Conservation (phyloP, 2,888 invertebrate species). For the Temnothorax rugatulus region DNA sequence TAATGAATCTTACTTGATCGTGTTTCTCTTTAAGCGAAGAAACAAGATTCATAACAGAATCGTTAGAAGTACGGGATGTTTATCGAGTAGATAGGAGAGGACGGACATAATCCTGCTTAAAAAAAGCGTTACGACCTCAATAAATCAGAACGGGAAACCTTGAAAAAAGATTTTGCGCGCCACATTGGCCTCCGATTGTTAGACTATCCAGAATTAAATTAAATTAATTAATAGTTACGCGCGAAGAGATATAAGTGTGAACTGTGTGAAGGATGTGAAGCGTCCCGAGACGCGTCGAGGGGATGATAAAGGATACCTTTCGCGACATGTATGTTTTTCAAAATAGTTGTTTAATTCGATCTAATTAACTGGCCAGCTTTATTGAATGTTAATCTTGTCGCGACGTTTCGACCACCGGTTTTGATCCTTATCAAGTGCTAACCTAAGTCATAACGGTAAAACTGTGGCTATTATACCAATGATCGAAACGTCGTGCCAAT, state of each 20-base stretch:
- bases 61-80: background rate
- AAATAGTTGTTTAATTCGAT: too few relatives aligned
- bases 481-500: too few relatives aligned
- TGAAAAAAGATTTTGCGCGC: background rate
- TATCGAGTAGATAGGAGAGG: background rate
- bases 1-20: slow-evolving; percentile 1
- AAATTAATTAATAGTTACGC: background rate
- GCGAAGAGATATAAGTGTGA: background rate
- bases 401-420: too few relatives aligned
- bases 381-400: too few relatives aligned
- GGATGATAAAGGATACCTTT: background rate
- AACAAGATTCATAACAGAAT: background rate
- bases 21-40: background rate
- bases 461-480: too few relatives aligned
- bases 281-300: background rate
- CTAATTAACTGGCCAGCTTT: too few relatives aligned
- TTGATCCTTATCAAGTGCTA: too few relatives aligned
- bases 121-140: background rate
- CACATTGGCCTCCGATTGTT: background rate
- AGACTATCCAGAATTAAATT: background rate
- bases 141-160: background rate
- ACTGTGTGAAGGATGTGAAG: background rate
- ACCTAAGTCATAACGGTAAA: too few relatives aligned
- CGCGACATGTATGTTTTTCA: background rate
- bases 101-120: background rate